Evolutionary conservation across 2,888 invertebrate genomes (phyloP).

Genomic region (Pyrgus malvae): DNA sequence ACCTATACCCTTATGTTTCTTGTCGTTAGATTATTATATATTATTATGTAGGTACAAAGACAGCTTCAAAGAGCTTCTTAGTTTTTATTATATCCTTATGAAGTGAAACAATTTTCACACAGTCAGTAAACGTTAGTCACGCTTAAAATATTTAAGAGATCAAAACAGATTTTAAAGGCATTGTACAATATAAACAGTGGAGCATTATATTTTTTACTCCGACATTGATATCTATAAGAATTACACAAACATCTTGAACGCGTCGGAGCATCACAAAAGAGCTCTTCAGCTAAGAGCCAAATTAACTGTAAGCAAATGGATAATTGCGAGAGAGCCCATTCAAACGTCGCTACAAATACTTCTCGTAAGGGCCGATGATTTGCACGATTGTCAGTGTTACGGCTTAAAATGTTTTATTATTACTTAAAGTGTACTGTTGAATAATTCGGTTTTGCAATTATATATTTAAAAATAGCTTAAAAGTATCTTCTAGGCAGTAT

Average conservation of each 20-base stretch:
- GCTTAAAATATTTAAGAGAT: no score
- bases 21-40: no score
- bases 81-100: no score
- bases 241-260: conserved; percentile 37
- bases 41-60: no score
- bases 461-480: no score
- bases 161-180: not conserved
- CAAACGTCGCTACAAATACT: not conserved
- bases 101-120: no score
- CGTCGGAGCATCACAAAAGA: conserved; percentile 49
- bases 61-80: no score
- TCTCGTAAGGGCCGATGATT: not conserved
- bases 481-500: no score
- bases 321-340: conserved; percentile 34
- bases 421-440: not conserved
- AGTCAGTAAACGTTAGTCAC: no score
- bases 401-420: not conserved
- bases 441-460: no score
- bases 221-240: not conserved
- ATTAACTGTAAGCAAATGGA: conserved; percentile 40
- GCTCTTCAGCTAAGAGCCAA: conserved; percentile 36
- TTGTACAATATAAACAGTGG: not conserved
- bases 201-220: not conserved
- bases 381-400: not conserved
- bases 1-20: no score